Base-by-base conservation (phyloP, 2,113 vertebrate species). In the Lipophrys pholis region DNA sequence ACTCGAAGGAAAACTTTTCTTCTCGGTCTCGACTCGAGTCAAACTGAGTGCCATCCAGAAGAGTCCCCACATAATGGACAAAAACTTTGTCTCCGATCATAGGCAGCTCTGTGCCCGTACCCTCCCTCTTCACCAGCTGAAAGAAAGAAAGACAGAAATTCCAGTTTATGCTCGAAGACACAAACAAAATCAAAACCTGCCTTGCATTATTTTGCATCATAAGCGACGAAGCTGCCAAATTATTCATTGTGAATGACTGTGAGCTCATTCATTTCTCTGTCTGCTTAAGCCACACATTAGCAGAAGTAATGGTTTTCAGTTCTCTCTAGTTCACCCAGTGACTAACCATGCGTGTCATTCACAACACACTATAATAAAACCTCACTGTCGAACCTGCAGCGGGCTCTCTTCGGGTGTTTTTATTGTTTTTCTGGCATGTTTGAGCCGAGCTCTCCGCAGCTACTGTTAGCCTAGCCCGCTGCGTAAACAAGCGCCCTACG, bases 81-180 rank as follows among this genome's bases (percentile, higher is more conserved):
- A 86, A 96, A 79, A 99, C 98, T 83, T 97, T 97, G 87, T 99
- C 98, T 3, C 97, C 98, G 0, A 93, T 96, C 97, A 99, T 97
- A 0, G 97, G 97, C 41, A 83, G 87, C 76, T 97, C 97, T 0
- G 91, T 90, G 41, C 95, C 95, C 1, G 88, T 95, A 40, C 97
- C 97, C 90, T 97, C 97, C 73, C 90, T 94, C 90, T 97, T 98
- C 72, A 99, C 92, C 73, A 96, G 82, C 98, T 99, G 90, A 16
- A 55, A 43, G 67, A 60, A 5, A 59, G 1, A 55, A 3, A 62
- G 14, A 15, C 1, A 11, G 16, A 3, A 49, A 11, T 1, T 30
- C 21, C 21, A 30, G 21, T 30, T 30, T 2, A 30, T 30, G 2
- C 21, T 30, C 21, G 21, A 4, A 30, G 21, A 30, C 21, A 30